Base-by-base conservation (phyloP, 2,888 invertebrate species). In the Leucophenga montana region DNA sequence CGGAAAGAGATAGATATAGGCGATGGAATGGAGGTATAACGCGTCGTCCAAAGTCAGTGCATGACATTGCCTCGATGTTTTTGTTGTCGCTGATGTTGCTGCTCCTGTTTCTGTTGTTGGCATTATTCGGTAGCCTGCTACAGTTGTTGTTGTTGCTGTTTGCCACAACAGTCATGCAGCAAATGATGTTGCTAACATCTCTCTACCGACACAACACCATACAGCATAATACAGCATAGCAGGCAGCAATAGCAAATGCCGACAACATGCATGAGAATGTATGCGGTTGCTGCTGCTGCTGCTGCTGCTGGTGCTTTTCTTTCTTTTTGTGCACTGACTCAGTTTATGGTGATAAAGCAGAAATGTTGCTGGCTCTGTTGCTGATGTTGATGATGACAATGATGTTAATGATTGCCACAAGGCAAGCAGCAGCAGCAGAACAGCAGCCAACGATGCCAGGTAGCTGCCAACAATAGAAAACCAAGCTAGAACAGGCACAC, bases 91-190 rank as follows among this genome's bases (percentile, higher is more conserved):
- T 50, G 50, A 1, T 18, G 50, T n/a, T 50, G 18, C 4, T 18
- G 50, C 13, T 50, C 3, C 50, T 71, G 69, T 66, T 70, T 66
- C 57, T 56, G 68, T 59, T 70, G 70, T 59, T 31, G 54, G 56
- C 59, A 66, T 67, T 66, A 66, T 53, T 18, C 27, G 2, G 54
- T 8, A 39, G 46, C 33, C 33, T 20, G 72, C 61, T 65, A 67
- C 64, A 59, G 48, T 64, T 6, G 44, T 27, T 20, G 61, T 33
- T 62, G 62, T 46, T 46, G 27, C 3, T 59, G n/a, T 16, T 64
- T 46, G 62, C 27, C n/a, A 22, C 18, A 27, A 27, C 48, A 48
- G 22, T n/a, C 44, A 27, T n/a, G 57, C 16, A 61, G 72, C 54
- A 57, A 61, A 70, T 68, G 66, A 65, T 70, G 62, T 18, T 46